Evolutionary conservation across 2,113 vertebrate species (phyloP).

Genomic region (Ursus arctos): DNA sequence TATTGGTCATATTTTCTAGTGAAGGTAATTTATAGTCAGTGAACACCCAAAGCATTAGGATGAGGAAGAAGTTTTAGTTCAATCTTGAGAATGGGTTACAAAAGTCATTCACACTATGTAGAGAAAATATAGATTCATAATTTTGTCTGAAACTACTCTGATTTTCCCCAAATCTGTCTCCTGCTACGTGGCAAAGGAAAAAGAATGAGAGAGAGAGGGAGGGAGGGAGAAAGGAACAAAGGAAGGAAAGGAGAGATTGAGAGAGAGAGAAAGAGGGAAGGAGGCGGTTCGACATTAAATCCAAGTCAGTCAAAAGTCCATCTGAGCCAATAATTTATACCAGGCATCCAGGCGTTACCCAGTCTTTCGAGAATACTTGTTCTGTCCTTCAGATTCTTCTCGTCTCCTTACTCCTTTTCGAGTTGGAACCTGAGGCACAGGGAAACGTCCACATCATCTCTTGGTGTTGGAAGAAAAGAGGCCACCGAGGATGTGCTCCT

Average conservation of each 20-base stretch:
- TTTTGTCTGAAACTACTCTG: not conserved
- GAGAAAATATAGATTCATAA: not conserved
- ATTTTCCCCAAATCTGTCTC: not conserved
- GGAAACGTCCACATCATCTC: not conserved
- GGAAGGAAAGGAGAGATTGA: not conserved
- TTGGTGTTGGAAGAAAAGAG: not conserved
- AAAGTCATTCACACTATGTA: not conserved
- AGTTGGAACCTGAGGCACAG: not conserved
- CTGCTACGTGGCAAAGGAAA: not conserved
- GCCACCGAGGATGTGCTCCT: not conserved
- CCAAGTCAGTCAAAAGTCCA: not conserved
- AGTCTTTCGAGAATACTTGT: not conserved
- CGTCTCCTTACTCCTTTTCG: not conserved
- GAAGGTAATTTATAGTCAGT: not conserved
- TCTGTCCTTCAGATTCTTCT: not conserved
- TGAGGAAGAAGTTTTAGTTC: not conserved
- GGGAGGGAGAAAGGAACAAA: not conserved
- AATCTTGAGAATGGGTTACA: not conserved
- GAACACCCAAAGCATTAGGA: not conserved
- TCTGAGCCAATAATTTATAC: not conserved
- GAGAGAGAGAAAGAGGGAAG: not conserved
- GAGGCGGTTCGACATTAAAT: not conserved
- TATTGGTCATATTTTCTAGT: conserved; percentile 13
- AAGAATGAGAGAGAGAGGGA: not conserved
- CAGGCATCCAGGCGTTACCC: too few species aligned